phyloP scores from a whole-genome alignment of 2,113 vertebrate genomes.

The Mesoclemmys tuberculata region DNA sequence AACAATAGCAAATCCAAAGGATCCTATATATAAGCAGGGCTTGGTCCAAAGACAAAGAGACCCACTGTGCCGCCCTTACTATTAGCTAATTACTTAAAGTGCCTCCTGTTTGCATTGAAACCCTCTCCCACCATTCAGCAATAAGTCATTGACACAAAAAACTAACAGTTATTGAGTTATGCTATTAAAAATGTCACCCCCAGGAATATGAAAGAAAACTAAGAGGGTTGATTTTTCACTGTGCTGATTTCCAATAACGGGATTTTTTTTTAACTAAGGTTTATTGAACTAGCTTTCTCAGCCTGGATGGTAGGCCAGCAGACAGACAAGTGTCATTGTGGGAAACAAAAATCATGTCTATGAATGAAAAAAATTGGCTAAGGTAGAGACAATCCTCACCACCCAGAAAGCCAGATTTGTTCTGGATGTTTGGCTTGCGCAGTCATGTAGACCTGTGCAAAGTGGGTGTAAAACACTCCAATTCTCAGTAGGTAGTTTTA shows the following conservation, averaged over 20 bases:
- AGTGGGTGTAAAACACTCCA: not conserved
- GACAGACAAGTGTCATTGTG: not conserved
- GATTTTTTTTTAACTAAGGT: too few species aligned
- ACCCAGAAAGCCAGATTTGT: too few species aligned
- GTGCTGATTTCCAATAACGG: not conserved
- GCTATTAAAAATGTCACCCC: not conserved
- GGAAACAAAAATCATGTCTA: not conserved
- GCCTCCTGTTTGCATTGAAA: not conserved
- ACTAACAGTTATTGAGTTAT: not conserved
- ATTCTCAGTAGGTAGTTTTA: not conserved
- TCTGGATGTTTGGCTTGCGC: accelerated
- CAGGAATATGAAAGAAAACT: not conserved
- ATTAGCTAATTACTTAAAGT: not conserved
- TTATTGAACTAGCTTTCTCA: too few species aligned
- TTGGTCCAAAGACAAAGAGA: not conserved
- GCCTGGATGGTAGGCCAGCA: not conserved
- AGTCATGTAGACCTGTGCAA: not conserved
- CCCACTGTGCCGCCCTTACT: not conserved
- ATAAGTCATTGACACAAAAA: not conserved
- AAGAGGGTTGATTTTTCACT: not conserved
- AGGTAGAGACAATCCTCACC: not conserved
- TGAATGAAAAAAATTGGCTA: accelerated
- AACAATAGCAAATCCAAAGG: not conserved
- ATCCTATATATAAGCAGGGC: not conserved
- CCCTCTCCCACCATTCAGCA: not conserved